Evolutionary conservation across 2,113 vertebrate species (phyloP).

Genomic region (Limnothrissa miodon): DNA sequence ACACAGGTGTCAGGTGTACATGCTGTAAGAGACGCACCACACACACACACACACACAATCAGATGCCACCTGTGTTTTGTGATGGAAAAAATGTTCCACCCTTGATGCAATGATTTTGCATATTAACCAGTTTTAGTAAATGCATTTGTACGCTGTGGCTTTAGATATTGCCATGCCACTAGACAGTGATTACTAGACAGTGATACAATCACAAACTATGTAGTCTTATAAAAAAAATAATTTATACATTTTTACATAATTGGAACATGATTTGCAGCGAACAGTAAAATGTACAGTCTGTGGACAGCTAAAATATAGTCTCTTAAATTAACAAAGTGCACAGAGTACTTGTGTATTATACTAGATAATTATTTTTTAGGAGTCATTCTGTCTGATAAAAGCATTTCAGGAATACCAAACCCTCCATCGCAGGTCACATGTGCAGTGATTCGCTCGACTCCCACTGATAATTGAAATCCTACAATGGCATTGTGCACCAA

Average conservation of each 20-base stretch:
- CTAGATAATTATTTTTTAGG: neutral
- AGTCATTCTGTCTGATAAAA: neutral
- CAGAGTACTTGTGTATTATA: neutral
- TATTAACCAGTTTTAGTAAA: neutral
- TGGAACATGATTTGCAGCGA: neutral
- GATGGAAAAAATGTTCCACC: neutral
- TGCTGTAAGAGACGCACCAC: neutral
- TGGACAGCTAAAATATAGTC: neutral
- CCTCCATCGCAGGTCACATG: neutral
- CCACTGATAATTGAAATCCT: conserved; percentile 23
- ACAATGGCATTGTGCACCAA: conserved; percentile 13
- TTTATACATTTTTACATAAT: too few species aligned
- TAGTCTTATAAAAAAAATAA: too few species aligned
- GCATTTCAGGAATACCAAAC: neutral
- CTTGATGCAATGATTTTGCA: neutral
- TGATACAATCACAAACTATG: too few species aligned
- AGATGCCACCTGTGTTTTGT: neutral
- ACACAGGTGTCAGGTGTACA: conserved; percentile 4
- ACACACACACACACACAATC: conserved; percentile 21
- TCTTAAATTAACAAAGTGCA: neutral
- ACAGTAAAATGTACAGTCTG: neutral
- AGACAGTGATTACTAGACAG: too few species aligned
- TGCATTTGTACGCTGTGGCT: neutral
- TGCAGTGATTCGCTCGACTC: neutral
- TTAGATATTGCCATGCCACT: neutral